Evolutionary conservation across 2,797 vertebrate genomes (phyloP), one percentile per base, ranked within the genome.

Genomic region (Spinus pinus): DNA sequence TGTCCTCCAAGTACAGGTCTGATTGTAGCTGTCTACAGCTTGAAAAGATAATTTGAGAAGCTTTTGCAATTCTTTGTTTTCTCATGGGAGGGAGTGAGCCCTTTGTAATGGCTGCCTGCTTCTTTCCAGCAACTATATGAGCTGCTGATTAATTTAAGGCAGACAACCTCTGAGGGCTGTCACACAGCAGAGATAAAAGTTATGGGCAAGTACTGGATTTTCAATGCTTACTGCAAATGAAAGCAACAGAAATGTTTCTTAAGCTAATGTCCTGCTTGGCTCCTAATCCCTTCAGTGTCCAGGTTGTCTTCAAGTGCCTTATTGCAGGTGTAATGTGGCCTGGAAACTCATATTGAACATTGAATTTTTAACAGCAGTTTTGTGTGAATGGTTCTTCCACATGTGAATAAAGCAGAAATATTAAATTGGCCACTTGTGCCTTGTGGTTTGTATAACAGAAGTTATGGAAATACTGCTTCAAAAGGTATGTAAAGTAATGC

Each of bases 151-250:
- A 54, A 75, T 72, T 75, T 91, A 81, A 73, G 39, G 62, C n/a
- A 71, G 71, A 33, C 7, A 46, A 2, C 3, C 30, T 82, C 42
- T 44, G 44, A 66, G 19, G 16, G 18, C 18, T 70, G 37, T 73
- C 23, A 28, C n/a, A 21, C 2, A 53, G 28, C 27, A 61, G 9
- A 13, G 1, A 5, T 0, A 49, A n/a, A 57, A 0, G 7, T 57
- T 92, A 56, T 39, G 30, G 21, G 13, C 14, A 85, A 77, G 11
- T 41, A 17, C 10, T 37, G 27, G 10, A 58, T 80, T 77, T 69
- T 35, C 28, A 54, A 2, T 8, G 11, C 3, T 85, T 39, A 12
- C 17, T 82, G 15, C 1, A 2, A 41, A 1, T 37, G 24, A 78
- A 80, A 27, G 31, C 15, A 73, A 14, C 11, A 66, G 3, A 9